phyloP scores from a whole-genome alignment of 1,140 invertebrate species.

The Drosophila teissieri region DNA sequence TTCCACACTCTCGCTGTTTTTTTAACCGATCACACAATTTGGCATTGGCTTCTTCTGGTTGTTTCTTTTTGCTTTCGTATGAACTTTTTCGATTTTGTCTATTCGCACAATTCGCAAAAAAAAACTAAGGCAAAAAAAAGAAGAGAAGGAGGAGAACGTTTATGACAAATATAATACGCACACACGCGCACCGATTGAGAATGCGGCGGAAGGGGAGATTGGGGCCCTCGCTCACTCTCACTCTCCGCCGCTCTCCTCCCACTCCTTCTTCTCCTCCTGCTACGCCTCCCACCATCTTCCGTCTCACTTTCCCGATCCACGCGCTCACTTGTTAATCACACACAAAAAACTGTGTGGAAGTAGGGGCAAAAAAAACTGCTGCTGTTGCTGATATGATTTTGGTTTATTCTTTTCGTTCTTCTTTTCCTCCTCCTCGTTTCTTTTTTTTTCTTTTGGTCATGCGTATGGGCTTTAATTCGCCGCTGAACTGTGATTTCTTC shows the following conservation, averaged over 20 bases:
- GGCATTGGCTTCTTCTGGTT: constrained; percentile 22
- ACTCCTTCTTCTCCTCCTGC: not conserved
- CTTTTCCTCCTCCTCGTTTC: not conserved
- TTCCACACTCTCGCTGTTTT: constrained; percentile 18
- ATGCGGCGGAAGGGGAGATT: not conserved
- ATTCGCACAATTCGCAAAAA: constrained; percentile 46
- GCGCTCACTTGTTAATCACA: constrained; percentile 69
- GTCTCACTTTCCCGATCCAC: constrained; percentile 25
- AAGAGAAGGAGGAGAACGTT: constrained; percentile 16
- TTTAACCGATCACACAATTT: constrained; percentile 34
- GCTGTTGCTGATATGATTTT: constrained; percentile 69
- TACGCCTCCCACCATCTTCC: constrained; percentile 10
- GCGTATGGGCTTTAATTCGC: constrained; percentile 71
- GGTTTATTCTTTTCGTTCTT: constrained; percentile 35
- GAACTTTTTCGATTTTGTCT: constrained; percentile 30
- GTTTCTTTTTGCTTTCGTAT: constrained; percentile 16
- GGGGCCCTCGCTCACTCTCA: constrained; percentile 17
- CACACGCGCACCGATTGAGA: constrained; percentile 7
- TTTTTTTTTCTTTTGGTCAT: constrained; percentile 57
- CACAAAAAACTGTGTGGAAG: constrained; percentile 25
- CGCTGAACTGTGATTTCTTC: constrained; percentile 33
- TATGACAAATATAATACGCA: constrained; percentile 26
- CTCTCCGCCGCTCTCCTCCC: constrained; percentile 14
- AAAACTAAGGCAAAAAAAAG: constrained; percentile 2
- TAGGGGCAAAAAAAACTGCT: constrained; percentile 11